Evolutionary conservation across 2,797 vertebrate species (phyloP), one percentile per base, ranked within the genome.

Genomic region (Jordanella pulchra): DNA sequence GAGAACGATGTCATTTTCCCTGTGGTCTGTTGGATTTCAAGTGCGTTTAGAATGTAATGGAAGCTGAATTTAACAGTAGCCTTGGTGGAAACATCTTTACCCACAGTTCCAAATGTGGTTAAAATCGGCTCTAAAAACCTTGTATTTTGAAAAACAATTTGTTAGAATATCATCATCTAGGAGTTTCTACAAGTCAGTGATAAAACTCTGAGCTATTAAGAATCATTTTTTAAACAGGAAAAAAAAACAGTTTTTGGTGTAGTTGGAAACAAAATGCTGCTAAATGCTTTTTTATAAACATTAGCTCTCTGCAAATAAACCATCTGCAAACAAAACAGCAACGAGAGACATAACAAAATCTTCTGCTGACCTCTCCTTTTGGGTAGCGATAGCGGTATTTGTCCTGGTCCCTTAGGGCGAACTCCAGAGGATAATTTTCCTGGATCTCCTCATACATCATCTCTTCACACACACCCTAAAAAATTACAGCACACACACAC

Each of bases 401-500:
- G 95, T 99, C 98, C 91, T 99, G 97, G 86, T 99, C 98, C 81
- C 98, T 95, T 83, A 99, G 88, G 53, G 97, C 97, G 84, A 99
- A 99, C 90, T 99, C 98, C 83, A 97, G 93, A 0, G 97, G 97
- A 48, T 92, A 97, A 75, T 95, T 91, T 68, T 93, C 95, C 91
- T 99, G 97, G 87, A 99, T 99, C 91, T 99, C 98, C 83, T 99
- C 98, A 0, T 99, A 99, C 75, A 95, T 98, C 96, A 99, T 94
- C 89, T 99, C 98, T 90, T 99, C 98, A 89, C 98, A 99, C 56
- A 96, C 97, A 1, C 98, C 98, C 98, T 99, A 5, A 44, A 69
- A 70, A 85, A 76, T n/a, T 0, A 68, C 54, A 69, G 27, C 44
- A 79, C 71, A 76, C 25, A 79, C 30, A 60, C 27, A 39, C 58